Evolutionary conservation across 2,113 vertebrate genomes (phyloP).

Genomic region (Centropristis striata): DNA sequence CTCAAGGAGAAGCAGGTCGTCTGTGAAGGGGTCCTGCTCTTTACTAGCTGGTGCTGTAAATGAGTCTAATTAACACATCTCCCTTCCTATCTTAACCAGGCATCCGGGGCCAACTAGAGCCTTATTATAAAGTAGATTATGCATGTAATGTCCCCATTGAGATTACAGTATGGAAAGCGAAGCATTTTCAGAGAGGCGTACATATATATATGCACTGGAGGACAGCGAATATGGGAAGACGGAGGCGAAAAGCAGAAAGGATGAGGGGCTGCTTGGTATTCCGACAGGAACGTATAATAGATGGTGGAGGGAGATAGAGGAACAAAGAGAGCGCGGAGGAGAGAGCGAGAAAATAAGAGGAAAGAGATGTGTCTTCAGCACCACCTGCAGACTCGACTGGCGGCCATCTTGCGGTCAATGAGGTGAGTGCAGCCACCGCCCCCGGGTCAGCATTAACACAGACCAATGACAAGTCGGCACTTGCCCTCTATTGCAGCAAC

Average conservation of each 20-base stretch:
- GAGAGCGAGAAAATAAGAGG: constrained; percentile 33
- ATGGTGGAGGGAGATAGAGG: constrained; percentile 65
- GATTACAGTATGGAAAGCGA: constrained; percentile 60
- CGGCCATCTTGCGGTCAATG: constrained; percentile 82
- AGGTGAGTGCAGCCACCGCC: constrained; percentile 73
- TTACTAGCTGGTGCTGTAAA: constrained; percentile 69
- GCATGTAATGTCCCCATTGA: constrained; percentile 76
- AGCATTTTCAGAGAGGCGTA: constrained; percentile 31
- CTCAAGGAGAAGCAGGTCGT: constrained; percentile 77
- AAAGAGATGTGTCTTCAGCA: constrained; percentile 61
- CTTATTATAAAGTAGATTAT: constrained; percentile 80
- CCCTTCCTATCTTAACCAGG: constrained; percentile 66
- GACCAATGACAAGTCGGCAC: constrained; percentile 79
- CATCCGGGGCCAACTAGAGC: constrained; percentile 59
- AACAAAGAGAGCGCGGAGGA: constrained; percentile 41
- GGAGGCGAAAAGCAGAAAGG: constrained; percentile 15
- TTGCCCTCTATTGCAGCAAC: constrained; percentile 79
- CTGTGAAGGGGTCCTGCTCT: constrained; percentile 75
- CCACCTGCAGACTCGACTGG: constrained; percentile 77
- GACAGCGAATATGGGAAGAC: constrained; percentile 29
- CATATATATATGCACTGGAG: constrained; percentile 40
- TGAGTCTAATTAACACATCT: constrained; percentile 81
- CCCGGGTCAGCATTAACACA: constrained; percentile 80
- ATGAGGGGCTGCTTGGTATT: constrained; percentile 69
- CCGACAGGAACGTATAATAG: constrained; percentile 49